Base-by-base conservation (phyloP, 2,888 invertebrate genomes). In the Melieria crassipennis region DNA sequence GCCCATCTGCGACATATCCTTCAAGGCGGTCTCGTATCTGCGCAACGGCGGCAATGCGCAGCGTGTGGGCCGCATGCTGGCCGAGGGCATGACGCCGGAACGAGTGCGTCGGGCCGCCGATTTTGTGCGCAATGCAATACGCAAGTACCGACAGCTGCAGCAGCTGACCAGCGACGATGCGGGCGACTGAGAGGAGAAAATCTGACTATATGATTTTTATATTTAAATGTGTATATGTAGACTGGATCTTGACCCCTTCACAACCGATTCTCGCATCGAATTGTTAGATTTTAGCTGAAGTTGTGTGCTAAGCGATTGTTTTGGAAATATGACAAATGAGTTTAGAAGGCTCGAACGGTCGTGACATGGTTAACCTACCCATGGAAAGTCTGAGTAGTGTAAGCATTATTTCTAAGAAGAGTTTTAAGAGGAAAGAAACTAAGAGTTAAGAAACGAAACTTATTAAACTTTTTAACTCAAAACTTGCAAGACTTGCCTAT, bases 71-170 rank as follows among this genome's bases (percentile, higher is more conserved):
- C 83, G 83, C 63, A 83, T 84, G 80, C 60, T 87, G 10, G 84
- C 82, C 45, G 81, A 81, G 5, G 87, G 83, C 77, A 87, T 91
- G 76, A 89, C 89, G 0, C 88, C 89, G 2, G 90, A 91, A 67
- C 87, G 88, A 63, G 85, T 91, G 55, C 87, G 89, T 30, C 86
- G 88, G 7, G 88, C 89, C 0, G 87, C 89, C 0, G 84, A 87
- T 30, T 85, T 90, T 60, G 88, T 91, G 1, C 86, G 87, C 72
- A 87, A 87, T 61, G 91, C 91, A 9, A 87, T 91, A 66, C 88
- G 88, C 48, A 90, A 89, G 79, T 91, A 90, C 79, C 85, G 77
- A 5, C 79, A 83, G 64, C 68, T 87, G 71, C 87, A 87, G 73
- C 79, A 79, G 46, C 70, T 78, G 9, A 73, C 79, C 30, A 75